Percentiles rank a stretch among this genome's conserved stretches.
Conservation (phyloP, 1,140 invertebrate genomes). For the Aleiodes sp. region DNA sequence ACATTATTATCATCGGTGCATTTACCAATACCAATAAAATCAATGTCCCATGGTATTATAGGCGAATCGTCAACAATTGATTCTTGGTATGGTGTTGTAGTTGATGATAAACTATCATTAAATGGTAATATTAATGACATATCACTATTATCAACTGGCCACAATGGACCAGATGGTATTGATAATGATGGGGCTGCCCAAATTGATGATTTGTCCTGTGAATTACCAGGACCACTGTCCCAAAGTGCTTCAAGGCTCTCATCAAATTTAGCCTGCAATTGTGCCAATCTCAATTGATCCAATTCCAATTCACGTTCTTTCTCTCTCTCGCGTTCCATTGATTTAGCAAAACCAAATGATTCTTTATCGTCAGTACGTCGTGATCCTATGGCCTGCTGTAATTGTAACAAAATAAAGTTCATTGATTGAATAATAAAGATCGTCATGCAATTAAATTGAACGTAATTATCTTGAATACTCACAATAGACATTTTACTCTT, state of each 20-base stretch:
- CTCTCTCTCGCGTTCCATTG: constrained; percentile 59
- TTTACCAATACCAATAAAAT: constrained; percentile 55
- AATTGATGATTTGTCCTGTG: constrained; percentile 58
- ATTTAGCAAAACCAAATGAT: constrained; percentile 58
- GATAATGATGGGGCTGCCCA: constrained; percentile 64
- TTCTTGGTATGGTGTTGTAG: constrained; percentile 50
- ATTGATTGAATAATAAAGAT: no score
- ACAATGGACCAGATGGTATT: constrained; percentile 58
- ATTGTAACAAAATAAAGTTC: no score
- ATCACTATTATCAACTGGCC: constrained; percentile 56
- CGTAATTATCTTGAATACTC: constrained; percentile 37
- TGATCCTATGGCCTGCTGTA: constrained; percentile 45
- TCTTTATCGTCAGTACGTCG: constrained; percentile 50
- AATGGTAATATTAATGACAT: constrained; percentile 50
- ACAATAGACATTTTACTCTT: constrained; percentile 57
- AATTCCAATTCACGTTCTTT: constrained; percentile 57
- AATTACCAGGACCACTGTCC: constrained; percentile 61
- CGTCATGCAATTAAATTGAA: not conserved
- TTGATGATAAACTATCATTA: constrained; percentile 41
- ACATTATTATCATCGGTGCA: constrained; percentile 46
- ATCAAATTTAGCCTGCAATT: constrained; percentile 75
- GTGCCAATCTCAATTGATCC: constrained; percentile 70
- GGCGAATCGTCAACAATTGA: constrained; percentile 56
- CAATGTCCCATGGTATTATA: constrained; percentile 58
- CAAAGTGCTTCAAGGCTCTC: constrained; percentile 73